Conservation (phyloP, 2,888 invertebrate species). For the Macaria liturata region DNA sequence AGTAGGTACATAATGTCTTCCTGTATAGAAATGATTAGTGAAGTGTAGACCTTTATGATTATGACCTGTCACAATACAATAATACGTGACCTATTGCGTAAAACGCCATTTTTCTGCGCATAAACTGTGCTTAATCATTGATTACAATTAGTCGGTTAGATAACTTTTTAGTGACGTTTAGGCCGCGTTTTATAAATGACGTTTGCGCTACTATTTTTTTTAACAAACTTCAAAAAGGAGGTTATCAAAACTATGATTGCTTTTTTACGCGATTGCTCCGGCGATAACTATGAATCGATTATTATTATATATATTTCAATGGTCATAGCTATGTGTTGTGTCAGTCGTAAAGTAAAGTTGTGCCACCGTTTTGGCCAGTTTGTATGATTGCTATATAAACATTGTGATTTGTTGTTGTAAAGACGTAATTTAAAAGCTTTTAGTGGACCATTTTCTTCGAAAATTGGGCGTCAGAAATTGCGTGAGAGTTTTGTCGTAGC, state of each 20-base stretch:
- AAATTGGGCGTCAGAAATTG: conserved; percentile 7
- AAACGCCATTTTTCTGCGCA: conserved; percentile 33
- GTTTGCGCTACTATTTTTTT: conserved; percentile 5
- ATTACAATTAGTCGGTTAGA: conserved; percentile 51
- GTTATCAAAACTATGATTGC: not conserved
- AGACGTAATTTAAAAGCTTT: conserved; percentile 11
- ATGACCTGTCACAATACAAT: conserved; percentile 40
- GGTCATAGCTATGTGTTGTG: too few relatives aligned
- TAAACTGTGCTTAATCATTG: conserved; percentile 50
- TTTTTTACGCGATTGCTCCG: conserved; percentile 18
- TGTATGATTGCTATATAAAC: conserved; percentile 12
- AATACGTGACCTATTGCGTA: conserved; percentile 34
- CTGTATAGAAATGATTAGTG: conserved; percentile 29
- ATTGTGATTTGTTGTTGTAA: conserved; percentile 5
- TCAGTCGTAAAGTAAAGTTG: too few relatives aligned
- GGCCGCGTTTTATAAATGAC: conserved; percentile 34
- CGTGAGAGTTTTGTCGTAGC: conserved; percentile 10
- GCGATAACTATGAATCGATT: not conserved
- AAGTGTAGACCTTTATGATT: conserved; percentile 21
- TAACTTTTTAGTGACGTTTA: conserved; percentile 42
- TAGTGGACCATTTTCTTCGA: conserved; percentile 4
- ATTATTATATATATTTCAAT: too few relatives aligned
- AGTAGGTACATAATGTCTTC: conserved; percentile 17
- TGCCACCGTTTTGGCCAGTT: not conserved
- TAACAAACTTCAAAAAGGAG: not conserved